These are phyloP conservation scores for Octodonta nipae DNA, from an alignment of 2,888 invertebrate species.

Conservation along the genomic window DNA sequence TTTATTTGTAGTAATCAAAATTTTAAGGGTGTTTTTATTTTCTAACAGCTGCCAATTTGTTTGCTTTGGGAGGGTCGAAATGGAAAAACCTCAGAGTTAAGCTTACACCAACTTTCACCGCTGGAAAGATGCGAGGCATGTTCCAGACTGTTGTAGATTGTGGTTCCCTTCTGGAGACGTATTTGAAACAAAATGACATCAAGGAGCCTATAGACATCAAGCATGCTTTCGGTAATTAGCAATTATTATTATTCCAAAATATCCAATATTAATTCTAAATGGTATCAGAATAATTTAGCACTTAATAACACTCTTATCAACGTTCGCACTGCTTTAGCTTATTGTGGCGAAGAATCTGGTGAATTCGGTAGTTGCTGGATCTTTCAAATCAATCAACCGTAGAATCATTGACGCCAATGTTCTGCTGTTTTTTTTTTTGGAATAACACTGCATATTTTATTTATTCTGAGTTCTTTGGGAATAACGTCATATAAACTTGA, in stretches of 20 bases:
- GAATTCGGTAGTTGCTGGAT: too few species aligned
- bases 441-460: too few species aligned
- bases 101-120: slow-evolving; percentile 49
- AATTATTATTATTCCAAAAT: neutral
- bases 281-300: neutral
- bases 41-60: slow-evolving; percentile 28
- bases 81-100: slow-evolving; percentile 14
- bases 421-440: too few species aligned
- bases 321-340: too few species aligned
- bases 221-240: slow-evolving; percentile 7
- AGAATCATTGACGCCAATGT: too few species aligned
- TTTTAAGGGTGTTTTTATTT: too few species aligned
- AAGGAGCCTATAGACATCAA: slow-evolving; percentile 10
- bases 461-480: too few species aligned
- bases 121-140: slow-evolving; percentile 50
- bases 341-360: too few species aligned
- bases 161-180: slow-evolving; percentile 15
- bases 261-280: neutral
- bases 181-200: slow-evolving; percentile 2
- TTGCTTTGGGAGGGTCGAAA: slow-evolving; percentile 12
- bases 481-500: too few species aligned
- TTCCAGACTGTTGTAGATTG: slow-evolving; percentile 44
- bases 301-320: neutral
- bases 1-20: too few species aligned
- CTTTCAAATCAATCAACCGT: too few species aligned